Evolutionary conservation across 2,888 invertebrate genomes (phyloP).

Genomic region (Cheilosia pagana): DNA sequence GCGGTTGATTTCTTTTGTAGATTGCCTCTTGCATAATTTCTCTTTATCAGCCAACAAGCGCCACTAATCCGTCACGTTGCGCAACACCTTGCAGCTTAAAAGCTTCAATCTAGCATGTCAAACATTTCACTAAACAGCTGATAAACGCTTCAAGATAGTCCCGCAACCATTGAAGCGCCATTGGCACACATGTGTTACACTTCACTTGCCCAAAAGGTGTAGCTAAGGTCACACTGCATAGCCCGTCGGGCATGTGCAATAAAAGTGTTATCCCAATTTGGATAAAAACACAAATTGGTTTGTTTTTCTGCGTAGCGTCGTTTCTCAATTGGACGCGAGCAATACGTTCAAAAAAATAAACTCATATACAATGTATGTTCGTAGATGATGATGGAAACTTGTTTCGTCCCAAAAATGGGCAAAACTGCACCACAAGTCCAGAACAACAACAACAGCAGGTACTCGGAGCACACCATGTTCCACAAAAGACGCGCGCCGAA

Average conservation of each 20-base stretch:
- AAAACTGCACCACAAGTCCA: slow-evolving; percentile 22
- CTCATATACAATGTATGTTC: not conserved
- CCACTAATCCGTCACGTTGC: slow-evolving; percentile 12
- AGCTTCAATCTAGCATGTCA: slow-evolving; percentile 20
- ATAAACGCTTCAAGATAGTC: slow-evolving; percentile 31
- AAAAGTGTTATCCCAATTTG: slow-evolving; percentile 29
- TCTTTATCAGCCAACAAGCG: not conserved
- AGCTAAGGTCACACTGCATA: slow-evolving; percentile 24
- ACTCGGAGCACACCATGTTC: slow-evolving; percentile 6
- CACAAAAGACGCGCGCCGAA: slow-evolving; percentile 9
- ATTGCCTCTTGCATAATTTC: not conserved
- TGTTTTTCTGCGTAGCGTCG: not conserved
- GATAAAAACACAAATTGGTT: slow-evolving; percentile 13
- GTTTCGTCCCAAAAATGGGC: slow-evolving; percentile 27
- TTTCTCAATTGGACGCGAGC: not conserved
- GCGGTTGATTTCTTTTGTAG: not conserved
- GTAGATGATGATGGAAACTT: slow-evolving; percentile 29
- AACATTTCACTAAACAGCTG: slow-evolving; percentile 7
- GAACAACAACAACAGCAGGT: not conserved
- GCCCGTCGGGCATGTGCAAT: slow-evolving; percentile 16
- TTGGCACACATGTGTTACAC: slow-evolving; percentile 1
- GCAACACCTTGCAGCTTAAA: not conserved
- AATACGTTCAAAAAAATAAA: not conserved
- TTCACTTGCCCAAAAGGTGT: slow-evolving; percentile 22
- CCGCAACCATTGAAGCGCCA: slow-evolving; percentile 20